Base-by-base conservation (phyloP, 2,113 vertebrate genomes). In the Pao palembangensis region DNA sequence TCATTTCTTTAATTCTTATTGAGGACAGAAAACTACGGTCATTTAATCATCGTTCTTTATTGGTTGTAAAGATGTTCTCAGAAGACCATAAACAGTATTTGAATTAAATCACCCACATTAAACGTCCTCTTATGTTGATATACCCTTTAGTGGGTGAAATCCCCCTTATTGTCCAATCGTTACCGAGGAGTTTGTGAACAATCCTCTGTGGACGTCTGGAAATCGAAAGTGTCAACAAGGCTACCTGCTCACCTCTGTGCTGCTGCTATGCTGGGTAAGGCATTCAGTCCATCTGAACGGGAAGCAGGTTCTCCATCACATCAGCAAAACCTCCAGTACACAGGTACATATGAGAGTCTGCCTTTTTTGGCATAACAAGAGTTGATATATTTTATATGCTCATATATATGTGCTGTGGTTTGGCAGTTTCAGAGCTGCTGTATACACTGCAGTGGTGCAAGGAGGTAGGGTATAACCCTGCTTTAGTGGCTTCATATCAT, bases 401-500 rank as follows among this genome's bases (percentile, higher is more conserved):
- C 19, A 4, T 76, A 1, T 61, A 4, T 61, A 21, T 8, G 1
- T 51, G 14, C n/a, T 54, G 1, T 38, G 34, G 8, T 75, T 77
- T 44, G 12, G 71, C 85, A 98, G 95, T 90, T 86, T 89, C 93
- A 84, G 96, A 99, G 56, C 78, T 97, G 44, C 83, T 97, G 10
- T 98, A 95, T 63, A 90, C 94, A 0, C 81, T 97, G 67, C 94
- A 97, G 83, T 99, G 97, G 97, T 96, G 94, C 88, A 91, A 93
- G 76, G 95, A 98, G 82, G 72, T 96, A 20, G 90, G 92, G 50
- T 87, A 82, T 55, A 86, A 87, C 15, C 88, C 93, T 8, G 0
- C 46, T 1, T 31, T 85, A 7, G 86, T 95, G 53, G 78, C 86
- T 15, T 90, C 92, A 8, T 94, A 92, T 79, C 75, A 87, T 81